Conservation (phyloP, 2,113 vertebrate species). For the Lagopus muta region DNA sequence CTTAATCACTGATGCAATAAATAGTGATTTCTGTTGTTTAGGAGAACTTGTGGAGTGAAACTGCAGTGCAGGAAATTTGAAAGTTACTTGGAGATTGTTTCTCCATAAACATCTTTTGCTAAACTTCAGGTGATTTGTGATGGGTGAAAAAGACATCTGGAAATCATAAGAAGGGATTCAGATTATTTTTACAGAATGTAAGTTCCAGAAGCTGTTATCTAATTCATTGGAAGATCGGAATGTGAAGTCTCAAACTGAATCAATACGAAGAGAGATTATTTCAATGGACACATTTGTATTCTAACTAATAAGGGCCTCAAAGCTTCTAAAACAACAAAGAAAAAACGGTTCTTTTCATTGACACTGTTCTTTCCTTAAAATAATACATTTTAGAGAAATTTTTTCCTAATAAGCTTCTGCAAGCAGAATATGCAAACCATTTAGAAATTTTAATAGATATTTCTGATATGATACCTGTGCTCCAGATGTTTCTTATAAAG, state of each 20-base stretch:
- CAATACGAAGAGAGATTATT: neutral
- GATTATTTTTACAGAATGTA: neutral
- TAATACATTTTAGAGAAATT: neutral
- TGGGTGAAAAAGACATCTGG: neutral
- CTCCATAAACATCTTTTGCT: neutral
- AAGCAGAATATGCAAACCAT: neutral
- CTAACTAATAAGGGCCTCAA: neutral
- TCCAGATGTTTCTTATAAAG: neutral
- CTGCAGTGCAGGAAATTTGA: neutral
- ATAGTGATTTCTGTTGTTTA: neutral
- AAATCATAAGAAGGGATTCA: neutral
- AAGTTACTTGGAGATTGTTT: neutral
- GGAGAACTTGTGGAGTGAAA: neutral
- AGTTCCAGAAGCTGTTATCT: neutral
- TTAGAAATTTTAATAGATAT: neutral
- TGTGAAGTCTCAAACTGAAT: neutral
- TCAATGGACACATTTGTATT: neutral
- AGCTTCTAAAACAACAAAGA: conserved; percentile 14
- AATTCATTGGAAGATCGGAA: neutral
- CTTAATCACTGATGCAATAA: neutral
- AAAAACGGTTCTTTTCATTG: neutral
- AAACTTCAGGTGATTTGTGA: neutral
- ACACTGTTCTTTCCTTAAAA: neutral
- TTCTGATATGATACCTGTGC: neutral
- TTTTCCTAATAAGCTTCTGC: neutral